Conservation (phyloP, 2,888 invertebrate species). For the Chalcis sispes region DNA sequence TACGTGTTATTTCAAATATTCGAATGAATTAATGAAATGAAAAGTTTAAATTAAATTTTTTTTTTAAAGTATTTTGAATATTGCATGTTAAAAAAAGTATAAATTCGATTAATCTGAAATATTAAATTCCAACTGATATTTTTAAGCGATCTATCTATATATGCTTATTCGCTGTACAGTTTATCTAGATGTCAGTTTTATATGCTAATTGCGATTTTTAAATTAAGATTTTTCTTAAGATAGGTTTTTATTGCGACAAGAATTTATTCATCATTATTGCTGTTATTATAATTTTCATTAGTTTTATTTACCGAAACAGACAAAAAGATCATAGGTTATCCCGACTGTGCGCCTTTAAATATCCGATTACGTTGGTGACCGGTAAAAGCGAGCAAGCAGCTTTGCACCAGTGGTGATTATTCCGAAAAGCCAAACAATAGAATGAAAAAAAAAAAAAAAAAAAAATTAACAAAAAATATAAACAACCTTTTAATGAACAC, state of each 20-base stretch:
- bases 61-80: too few relatives aligned
- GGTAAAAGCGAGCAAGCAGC: conserved; percentile 48
- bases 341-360: conserved; percentile 38
- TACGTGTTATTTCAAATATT: too few relatives aligned
- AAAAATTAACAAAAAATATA: conserved; percentile 20
- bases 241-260: conserved; percentile 2
- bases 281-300: conserved; percentile 45
- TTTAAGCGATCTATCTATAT: conserved; percentile 6
- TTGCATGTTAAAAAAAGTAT: too few relatives aligned
- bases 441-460: too few relatives aligned
- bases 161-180: conserved; percentile 27
- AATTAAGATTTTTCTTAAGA: neutral
- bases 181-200: conserved; percentile 40
- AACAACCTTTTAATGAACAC: conserved; percentile 14
- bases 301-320: conserved; percentile 43
- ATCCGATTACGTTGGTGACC: conserved; percentile 42
- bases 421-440: too few relatives aligned
- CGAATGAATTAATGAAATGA: too few relatives aligned
- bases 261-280: conserved; percentile 33
- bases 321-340: conserved; percentile 38
- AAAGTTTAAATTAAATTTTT: too few relatives aligned
- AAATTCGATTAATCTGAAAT: too few relatives aligned
- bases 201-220: neutral
- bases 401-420: conserved; percentile 54
- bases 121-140: too few relatives aligned